Percentiles rank a stretch among this genome's conserved stretches.
These are phyloP conservation scores for Metopolophium dirhodum DNA, from an alignment of 1,140 invertebrate genomes.

Conservation along the genomic window DNA sequence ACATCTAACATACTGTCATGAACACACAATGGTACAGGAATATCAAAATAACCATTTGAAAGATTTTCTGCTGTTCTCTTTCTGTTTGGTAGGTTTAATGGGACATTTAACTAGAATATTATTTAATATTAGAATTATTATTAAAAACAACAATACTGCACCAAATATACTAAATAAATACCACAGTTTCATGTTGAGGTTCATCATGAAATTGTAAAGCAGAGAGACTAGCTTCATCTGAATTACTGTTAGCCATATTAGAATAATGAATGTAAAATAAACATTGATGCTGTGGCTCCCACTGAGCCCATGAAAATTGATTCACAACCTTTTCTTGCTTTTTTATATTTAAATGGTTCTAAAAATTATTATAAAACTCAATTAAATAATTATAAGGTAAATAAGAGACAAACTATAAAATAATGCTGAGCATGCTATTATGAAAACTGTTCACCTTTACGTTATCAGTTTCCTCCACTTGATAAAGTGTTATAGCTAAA, in stretches of 20 bases:
- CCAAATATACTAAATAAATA: constrained; percentile 26
- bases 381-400: constrained; percentile 3
- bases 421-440: constrained; percentile 31
- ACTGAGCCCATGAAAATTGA: constrained; percentile 55
- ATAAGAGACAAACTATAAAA: background rate
- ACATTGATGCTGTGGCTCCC: constrained; percentile 51
- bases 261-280: constrained; percentile 54
- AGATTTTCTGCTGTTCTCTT: constrained; percentile 62
- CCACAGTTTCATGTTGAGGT: constrained; percentile 53
- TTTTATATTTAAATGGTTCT: constrained; percentile 37
- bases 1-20: constrained; percentile 83
- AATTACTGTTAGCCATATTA: constrained; percentile 29
- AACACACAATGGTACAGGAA: constrained; percentile 76
- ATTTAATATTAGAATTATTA: background rate
- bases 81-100: constrained; percentile 68
- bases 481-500: constrained; percentile 54
- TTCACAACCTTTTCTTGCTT: constrained; percentile 49
- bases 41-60: constrained; percentile 77
- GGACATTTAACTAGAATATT: constrained; percentile 29
- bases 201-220: constrained; percentile 54
- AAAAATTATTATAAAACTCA: background rate
- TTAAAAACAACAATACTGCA: background rate
- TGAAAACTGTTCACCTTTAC: constrained; percentile 37
- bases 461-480: constrained; percentile 46
- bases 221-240: constrained; percentile 42